Evolutionary conservation across 2,113 vertebrate genomes (phyloP).

Genomic region (Cichladusa arquata): DNA sequence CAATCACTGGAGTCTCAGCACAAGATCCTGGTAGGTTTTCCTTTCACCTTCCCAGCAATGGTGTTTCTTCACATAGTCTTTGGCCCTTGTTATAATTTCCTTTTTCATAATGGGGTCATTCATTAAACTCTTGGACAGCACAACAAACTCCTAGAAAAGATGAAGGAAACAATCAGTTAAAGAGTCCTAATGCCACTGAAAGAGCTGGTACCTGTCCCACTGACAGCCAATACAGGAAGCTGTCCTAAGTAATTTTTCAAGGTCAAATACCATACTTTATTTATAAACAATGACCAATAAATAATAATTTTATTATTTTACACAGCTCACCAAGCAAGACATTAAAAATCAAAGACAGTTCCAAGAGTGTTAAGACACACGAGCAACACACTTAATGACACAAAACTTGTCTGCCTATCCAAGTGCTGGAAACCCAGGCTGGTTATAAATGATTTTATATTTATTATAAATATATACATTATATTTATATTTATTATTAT

Average conservation of each 20-base stretch:
- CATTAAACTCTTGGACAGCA: slow-evolving; percentile 81
- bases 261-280: not conserved
- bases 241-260: not conserved
- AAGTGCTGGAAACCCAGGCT: not conserved
- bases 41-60: slow-evolving; percentile 81
- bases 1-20: slow-evolving; percentile 69
- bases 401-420: not conserved
- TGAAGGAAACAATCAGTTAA: not conserved
- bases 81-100: slow-evolving; percentile 75
- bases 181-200: not conserved
- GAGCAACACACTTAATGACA: not conserved
- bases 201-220: not conserved
- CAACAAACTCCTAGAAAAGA: slow-evolving; percentile 85
- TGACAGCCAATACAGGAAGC: not conserved
- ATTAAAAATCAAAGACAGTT: not conserved
- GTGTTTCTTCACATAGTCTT: slow-evolving; percentile 74
- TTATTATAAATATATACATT: too few species aligned
- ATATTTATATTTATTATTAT: too few species aligned
- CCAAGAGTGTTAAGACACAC: not conserved
- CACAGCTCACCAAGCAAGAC: not conserved
- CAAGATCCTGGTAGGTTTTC: slow-evolving; percentile 80
- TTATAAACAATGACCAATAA: not conserved
- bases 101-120: slow-evolving; percentile 72
- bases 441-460: not conserved
- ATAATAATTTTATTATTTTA: not conserved